A percentile compares a stretch with the other conserved stretches of the same genome.
These are phyloP conservation scores for Umimayanthus kanabou DNA, from an alignment of 92 coral and sea anemone genomes.

Conservation along the genomic window DNA sequence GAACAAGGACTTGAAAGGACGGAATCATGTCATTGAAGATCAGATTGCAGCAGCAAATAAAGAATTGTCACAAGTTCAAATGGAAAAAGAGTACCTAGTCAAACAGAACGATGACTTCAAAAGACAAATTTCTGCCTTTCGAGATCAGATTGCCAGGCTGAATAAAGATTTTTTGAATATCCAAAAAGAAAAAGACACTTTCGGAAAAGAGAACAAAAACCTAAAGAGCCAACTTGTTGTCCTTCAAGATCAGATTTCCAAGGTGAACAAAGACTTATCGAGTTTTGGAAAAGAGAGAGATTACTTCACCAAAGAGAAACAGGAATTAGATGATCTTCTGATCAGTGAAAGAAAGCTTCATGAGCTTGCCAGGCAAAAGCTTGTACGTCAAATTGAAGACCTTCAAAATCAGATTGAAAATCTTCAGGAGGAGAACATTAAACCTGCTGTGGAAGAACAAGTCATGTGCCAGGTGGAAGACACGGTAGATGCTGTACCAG, in stretches of 20 bases:
- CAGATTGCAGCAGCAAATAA: constrained; percentile 43
- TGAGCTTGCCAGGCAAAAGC: background rate
- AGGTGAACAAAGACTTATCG: constrained; percentile 50
- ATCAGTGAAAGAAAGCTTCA: background rate
- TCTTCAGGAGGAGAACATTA: constrained; percentile 5
- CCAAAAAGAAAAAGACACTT: constrained; percentile 44
- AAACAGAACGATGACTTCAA: constrained; percentile 47
- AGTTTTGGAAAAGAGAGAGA: constrained; percentile 22
- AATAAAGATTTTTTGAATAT: constrained; percentile 48
- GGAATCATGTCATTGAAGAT: constrained; percentile 34
- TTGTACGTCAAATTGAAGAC: background rate
- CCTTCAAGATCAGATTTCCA: constrained; percentile 53
- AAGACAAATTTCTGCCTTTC: constrained; percentile 51
- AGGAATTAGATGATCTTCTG: constrained; percentile 10
- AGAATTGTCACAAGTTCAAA: constrained; percentile 52
- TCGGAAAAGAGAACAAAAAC: constrained; percentile 50
- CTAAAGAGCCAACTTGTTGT: constrained; percentile 39
- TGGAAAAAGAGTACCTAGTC: constrained; percentile 49
- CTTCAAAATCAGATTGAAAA: constrained; percentile 2
- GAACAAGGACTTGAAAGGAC: constrained; percentile 44
- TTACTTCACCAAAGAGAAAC: background rate
- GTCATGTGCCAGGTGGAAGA: constrained; percentile 10
- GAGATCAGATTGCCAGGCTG: constrained; percentile 47
- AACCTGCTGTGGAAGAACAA: constrained; percentile 10
- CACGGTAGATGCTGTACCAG: constrained; percentile 27